These are phyloP conservation scores for Pharmacophagus antenor DNA, from an alignment of 2,888 invertebrate species.

Conservation along the genomic window DNA sequence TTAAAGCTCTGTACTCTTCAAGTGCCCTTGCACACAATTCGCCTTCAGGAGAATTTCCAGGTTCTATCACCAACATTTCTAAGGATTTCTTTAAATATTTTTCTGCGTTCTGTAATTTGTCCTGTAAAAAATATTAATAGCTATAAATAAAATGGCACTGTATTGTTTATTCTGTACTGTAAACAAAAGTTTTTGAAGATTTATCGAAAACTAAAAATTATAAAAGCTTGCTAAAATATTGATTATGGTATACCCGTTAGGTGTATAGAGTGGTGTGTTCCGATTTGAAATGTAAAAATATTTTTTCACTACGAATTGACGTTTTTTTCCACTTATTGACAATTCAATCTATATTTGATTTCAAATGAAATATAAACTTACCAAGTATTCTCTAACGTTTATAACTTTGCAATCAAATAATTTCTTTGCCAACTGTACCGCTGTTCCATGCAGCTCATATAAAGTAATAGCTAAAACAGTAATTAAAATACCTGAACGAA, in stretches of 20 bases:
- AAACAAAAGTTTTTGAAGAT: too few species aligned
- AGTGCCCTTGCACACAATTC: slow-evolving; percentile 85
- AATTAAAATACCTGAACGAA: not conserved
- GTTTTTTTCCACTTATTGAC: too few species aligned
- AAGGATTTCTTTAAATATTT: slow-evolving; percentile 82
- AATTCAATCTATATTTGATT: not conserved
- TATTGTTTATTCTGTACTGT: too few species aligned
- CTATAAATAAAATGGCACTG: too few species aligned
- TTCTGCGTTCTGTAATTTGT: slow-evolving; percentile 80
- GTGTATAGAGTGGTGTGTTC: too few species aligned
- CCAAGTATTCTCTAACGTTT: slow-evolving; percentile 74
- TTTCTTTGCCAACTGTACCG: slow-evolving; percentile 83
- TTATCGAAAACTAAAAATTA: too few species aligned
- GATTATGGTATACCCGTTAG: too few species aligned
- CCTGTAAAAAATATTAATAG: slow-evolving; percentile 50
- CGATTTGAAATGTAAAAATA: too few species aligned
- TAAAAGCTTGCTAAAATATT: too few species aligned
- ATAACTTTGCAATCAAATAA: slow-evolving; percentile 82
- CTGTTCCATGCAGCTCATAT: slow-evolving; percentile 87
- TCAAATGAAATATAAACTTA: slow-evolving; percentile 39
- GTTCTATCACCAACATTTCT: slow-evolving; percentile 86
- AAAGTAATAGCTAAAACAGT: slow-evolving; percentile 83
- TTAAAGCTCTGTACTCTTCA: slow-evolving; percentile 82
- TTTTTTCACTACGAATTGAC: too few species aligned
- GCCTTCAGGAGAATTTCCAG: slow-evolving; percentile 86